These are phyloP conservation scores for Prostheceraeus crozeri DNA, from an alignment of 2,888 invertebrate species.

Conservation along the genomic window DNA sequence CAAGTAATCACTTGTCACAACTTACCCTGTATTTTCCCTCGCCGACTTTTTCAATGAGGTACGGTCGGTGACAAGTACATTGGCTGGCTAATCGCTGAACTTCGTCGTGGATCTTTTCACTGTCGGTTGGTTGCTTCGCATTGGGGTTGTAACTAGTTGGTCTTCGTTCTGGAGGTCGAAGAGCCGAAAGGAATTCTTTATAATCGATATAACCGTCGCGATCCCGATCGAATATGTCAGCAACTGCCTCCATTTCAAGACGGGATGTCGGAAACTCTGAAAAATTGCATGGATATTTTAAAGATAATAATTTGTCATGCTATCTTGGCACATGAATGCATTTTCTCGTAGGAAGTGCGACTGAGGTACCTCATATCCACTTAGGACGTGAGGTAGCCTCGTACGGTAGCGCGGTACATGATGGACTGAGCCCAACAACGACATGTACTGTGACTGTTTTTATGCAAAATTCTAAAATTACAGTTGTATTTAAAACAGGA, in stretches of 20 bases:
- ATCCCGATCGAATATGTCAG: conserved; percentile 91
- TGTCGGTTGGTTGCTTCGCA: background rate
- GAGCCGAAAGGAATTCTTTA: conserved; percentile 95
- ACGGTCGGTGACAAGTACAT: conserved; percentile 93
- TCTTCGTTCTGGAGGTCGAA: conserved; percentile 71
- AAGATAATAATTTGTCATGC: no score
- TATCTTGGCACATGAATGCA: no score
- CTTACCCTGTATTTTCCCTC: conserved; percentile 97
- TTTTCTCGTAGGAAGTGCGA: no score
- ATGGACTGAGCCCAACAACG: no score
- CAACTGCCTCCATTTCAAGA: conserved; percentile 95
- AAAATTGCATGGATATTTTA: no score
- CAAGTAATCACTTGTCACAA: no score
- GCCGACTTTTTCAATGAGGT: conserved; percentile 95
- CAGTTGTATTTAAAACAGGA: no score
- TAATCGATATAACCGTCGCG: conserved; percentile 90
- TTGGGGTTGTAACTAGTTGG: background rate
- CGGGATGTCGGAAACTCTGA: conserved; percentile 86
- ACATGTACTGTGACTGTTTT: no score
- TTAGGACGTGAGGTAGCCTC: no score
- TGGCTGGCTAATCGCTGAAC: conserved; percentile 88
- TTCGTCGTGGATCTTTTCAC: conserved; percentile 87
- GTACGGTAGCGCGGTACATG: no score
- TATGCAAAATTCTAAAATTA: no score
- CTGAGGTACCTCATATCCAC: no score